Base-by-base conservation (phyloP, 2,888 invertebrate genomes). In the Entomobrya multifasciata region DNA sequence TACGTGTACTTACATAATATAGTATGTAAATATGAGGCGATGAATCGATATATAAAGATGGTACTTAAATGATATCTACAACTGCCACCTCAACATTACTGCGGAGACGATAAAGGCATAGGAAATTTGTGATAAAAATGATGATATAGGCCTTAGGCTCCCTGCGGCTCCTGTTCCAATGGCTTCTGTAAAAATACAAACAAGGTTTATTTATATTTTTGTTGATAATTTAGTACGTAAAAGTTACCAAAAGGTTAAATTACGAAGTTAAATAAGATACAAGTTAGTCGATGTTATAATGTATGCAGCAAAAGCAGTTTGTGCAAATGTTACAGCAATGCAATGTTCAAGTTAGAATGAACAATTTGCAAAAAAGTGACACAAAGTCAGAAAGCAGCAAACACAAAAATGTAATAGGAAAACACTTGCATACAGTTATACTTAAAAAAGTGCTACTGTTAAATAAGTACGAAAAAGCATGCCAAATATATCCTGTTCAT, bases 141-240 rank as follows among this genome's bases (percentile, higher is more conserved):
- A 65, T 76, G 83, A 74, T 20, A 78, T 36, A 52, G 85, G 78
- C 20, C 67, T 70, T 47, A 57, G 44, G 47, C 78, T 67, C 22
- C 78, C 85, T 8, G 70, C 30, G 20, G 36, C 86, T 36, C 72
- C 80, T 49, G 86, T 41, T 74, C 86, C 86, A 74, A 86, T 80
- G 49, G 86, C 86, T 86, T 79, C 86, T 86, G 86, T 17, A 70
- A 86, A 74, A 47, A n/a, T n/a, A n/a, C n/a, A n/a, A n/a, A n/a
- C n/a, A n/a, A n/a, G n/a, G n/a, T n/a, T n/a, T n/a, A n/a, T n/a
- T n/a, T n/a, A n/a, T n/a, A n/a, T n/a, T n/a, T n/a, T n/a, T n/a
- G n/a, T n/a, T n/a, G n/a, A n/a, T n/a, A n/a, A n/a, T n/a, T n/a
- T n/a, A n/a, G n/a, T n/a, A n/a, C n/a, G n/a, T n/a, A n/a, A n/a